phyloP scores from a whole-genome alignment of 2,113 vertebrate species.

The Aplodontia rufa region DNA sequence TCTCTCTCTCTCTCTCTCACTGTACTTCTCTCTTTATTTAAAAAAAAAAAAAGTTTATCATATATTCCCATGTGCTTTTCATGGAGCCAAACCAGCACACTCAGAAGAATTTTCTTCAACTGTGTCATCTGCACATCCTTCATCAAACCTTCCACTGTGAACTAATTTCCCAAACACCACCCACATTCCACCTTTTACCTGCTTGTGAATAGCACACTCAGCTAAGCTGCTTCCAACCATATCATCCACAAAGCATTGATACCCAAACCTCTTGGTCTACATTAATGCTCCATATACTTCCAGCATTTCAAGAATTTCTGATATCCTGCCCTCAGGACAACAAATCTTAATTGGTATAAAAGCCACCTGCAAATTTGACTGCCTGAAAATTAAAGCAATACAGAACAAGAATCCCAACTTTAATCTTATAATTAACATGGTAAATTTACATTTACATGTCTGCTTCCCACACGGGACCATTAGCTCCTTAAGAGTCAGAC shows the following conservation, averaged over 20 bases:
- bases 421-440: background rate
- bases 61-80: background rate
- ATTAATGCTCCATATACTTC: background rate
- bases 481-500: background rate
- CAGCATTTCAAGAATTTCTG: background rate
- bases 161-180: background rate
- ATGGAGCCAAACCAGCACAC: background rate
- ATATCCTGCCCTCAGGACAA: background rate
- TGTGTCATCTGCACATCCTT: background rate
- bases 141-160: background rate
- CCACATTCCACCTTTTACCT: background rate
- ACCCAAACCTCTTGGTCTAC: background rate
- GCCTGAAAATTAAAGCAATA: slow-evolving; percentile 2
- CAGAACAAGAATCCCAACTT: background rate
- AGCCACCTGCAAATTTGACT: background rate
- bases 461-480: background rate
- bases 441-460: background rate
- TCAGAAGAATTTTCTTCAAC: background rate
- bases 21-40: no score
- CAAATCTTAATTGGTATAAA: background rate
- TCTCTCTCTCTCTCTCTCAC: no score
- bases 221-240: background rate
- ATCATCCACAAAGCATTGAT: background rate
- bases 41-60: background rate
- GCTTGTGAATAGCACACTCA: background rate